Evolutionary conservation across 2,113 vertebrate species (phyloP).

Genomic region (Gnathonemus longibarbis): DNA sequence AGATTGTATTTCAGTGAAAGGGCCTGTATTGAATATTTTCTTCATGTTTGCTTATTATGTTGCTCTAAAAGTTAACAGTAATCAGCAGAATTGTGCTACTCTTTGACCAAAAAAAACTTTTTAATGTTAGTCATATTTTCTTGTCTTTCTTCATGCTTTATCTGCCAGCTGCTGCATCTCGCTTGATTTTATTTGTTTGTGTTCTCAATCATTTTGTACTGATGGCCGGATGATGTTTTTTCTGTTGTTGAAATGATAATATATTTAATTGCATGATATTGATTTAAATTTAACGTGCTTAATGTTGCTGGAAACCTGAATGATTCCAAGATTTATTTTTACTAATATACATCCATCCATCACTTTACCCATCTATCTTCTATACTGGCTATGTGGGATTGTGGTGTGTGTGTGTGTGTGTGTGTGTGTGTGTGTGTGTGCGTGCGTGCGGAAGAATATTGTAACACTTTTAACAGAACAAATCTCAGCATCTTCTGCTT

Average conservation of each 20-base stretch:
- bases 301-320: neutral
- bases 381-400: neutral
- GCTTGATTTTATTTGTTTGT: neutral
- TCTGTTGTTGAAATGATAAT: neutral
- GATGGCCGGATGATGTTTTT: neutral
- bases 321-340: neutral
- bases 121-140: neutral
- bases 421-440: too few species aligned
- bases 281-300: neutral
- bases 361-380: neutral
- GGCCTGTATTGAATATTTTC: neutral
- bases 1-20: neutral
- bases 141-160: neutral
- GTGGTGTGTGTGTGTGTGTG: neutral
- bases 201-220: too few species aligned
- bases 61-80: neutral
- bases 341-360: neutral
- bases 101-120: neutral
- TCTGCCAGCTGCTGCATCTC: neutral
- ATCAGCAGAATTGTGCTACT: neutral
- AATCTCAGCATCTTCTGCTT: slow-evolving; percentile 22
- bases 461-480: slow-evolving; percentile 13
- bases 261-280: neutral
- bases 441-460: neutral
- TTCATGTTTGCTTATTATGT: neutral